phyloP scores from a whole-genome alignment of 2,888 invertebrate genomes.

The Hypselothyrea guttata region DNA sequence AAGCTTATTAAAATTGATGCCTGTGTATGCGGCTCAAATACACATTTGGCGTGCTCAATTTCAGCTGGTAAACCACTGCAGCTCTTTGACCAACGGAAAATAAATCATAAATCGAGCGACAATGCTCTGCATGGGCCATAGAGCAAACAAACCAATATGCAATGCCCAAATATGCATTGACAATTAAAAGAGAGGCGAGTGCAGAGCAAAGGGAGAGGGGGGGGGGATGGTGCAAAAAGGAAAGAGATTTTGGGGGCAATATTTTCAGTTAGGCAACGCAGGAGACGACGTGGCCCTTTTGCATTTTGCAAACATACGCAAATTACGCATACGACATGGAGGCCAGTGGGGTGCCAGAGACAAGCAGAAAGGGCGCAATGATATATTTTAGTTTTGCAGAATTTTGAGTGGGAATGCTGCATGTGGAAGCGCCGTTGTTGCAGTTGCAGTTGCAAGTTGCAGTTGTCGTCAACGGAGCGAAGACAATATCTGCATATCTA shows the following conservation, averaged over 20 bases:
- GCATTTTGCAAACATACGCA: conserved; percentile 58
- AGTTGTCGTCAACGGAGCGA: conserved; percentile 54
- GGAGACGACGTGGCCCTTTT: conserved; percentile 46
- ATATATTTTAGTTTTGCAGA: conserved; percentile 66
- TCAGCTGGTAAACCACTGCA: conserved; percentile 24
- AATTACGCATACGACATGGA: conserved; percentile 59
- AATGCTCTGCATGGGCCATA: conserved; percentile 37
- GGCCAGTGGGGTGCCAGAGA: background rate
- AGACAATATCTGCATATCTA: conserved; percentile 59
- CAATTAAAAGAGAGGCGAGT: conserved; percentile 61
- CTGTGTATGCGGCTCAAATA: too few species aligned
- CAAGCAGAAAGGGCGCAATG: conserved; percentile 22
- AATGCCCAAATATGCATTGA: conserved; percentile 65
- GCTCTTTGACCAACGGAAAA: conserved; percentile 54
- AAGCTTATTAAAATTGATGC: too few species aligned
- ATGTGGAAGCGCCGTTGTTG: conserved; percentile 21
- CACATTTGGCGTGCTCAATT: too few species aligned
- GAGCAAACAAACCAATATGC: conserved; percentile 52
- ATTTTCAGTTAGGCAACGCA: conserved; percentile 58
- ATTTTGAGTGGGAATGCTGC: conserved; percentile 43
- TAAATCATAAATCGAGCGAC: conserved; percentile 71
- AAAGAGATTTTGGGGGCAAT: conserved; percentile 38
- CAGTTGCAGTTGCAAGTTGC: conserved; percentile 13
- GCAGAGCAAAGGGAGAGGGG: background rate
- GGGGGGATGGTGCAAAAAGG: too few species aligned